Base-by-base conservation (phyloP, 1,140 invertebrate genomes). In the Amphibalanus amphitrite region DNA sequence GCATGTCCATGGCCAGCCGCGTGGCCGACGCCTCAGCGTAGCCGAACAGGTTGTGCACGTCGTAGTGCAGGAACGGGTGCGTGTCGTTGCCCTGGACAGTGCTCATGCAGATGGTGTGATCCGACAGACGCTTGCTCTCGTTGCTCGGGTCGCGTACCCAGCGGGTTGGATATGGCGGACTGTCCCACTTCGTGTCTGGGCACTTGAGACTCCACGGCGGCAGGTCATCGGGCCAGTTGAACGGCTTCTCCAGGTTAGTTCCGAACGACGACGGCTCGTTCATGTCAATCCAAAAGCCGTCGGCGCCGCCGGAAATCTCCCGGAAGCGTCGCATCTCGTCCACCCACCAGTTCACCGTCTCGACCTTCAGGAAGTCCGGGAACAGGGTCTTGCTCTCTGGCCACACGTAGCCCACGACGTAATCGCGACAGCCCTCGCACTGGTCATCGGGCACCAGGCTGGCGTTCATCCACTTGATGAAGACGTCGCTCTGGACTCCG, bases 21-120 rank as follows among this genome's bases (percentile, higher is more conserved):
- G 92, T 91, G 17, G 85, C 83, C 47, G 86, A 83, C 0, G 89
- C 86, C 79, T 96, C 90, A 70, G 84, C 84, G 59, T 85, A 79
- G 1, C 81, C 82, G 73, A 81, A 81, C 20, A 82, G 74, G 75
- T 73, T 79, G 71, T 82, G 81, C 29, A 79, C 75, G 74, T 82
- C 77, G 73, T 82, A 82, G 74, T 82, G 81, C 0, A 71, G 70
- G 69, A 67, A 72, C 0, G 28, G 28, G 6, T 17, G 28, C 47
- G 26, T n/a, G n/a, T 17, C 74, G 74, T 20, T 28, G n/a, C 47
- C 73, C 70, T 76, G 75, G 28, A 65, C 47, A 1, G 71, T 71
- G n/a, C 71, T 59, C 71, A 73, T 73, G 68, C 75, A 76, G 3
- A 76, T 25, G 40, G 75, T 76, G 29, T 74, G 69, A 65, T 73